Conservation (phyloP, 2,113 vertebrate species). For the Amphiprion ocellaris region DNA sequence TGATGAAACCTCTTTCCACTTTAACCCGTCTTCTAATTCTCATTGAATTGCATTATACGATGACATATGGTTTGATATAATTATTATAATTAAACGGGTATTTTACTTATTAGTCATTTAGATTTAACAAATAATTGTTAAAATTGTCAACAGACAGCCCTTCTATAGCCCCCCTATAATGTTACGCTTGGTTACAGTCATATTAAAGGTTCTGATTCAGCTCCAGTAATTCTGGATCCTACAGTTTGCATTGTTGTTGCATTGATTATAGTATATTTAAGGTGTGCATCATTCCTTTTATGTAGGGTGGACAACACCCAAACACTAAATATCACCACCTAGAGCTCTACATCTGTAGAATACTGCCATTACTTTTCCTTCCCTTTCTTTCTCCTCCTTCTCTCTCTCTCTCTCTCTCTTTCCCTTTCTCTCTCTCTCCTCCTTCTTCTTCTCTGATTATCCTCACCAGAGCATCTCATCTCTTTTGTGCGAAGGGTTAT, state of each 20-base stretch:
- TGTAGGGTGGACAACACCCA: not conserved
- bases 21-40: too few species aligned
- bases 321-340: not conserved
- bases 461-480: conserved; percentile 56
- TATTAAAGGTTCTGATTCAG: not conserved
- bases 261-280: conserved; percentile 30
- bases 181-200: not conserved
- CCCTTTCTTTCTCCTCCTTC: not conserved
- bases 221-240: conserved; percentile 1
- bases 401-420: not conserved
- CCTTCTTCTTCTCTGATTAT: conserved; percentile 57
- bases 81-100: too few species aligned
- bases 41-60: too few species aligned
- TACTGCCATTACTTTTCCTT: not conserved
- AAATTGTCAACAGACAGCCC: too few species aligned
- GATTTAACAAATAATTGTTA: too few species aligned
- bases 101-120: too few species aligned
- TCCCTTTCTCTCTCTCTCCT: conserved; percentile 16
- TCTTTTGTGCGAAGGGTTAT: conserved; percentile 28
- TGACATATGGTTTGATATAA: too few species aligned
- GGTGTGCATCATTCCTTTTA: not conserved
- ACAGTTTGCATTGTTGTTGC: not conserved
- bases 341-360: not conserved
- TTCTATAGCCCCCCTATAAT: not conserved
- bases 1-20: too few species aligned